These are phyloP conservation scores for Orchestia grillus DNA, from an alignment of 1,140 invertebrate species.

Conservation along the genomic window DNA sequence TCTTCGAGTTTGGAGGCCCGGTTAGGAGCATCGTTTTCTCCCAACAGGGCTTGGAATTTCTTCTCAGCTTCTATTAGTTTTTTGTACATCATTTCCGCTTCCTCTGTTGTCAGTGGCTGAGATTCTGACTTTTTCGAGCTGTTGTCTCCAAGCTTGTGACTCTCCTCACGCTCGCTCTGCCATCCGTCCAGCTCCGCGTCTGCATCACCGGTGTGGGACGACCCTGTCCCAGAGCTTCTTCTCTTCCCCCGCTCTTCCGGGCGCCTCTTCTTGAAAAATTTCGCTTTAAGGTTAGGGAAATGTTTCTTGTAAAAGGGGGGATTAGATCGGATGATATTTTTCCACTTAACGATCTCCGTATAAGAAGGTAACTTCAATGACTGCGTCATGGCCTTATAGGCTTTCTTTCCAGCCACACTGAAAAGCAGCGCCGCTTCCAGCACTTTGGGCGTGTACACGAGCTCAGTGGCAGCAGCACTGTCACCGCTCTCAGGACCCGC, in stretches of 20 bases:
- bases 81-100: constrained; percentile 22
- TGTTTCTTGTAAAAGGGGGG: constrained; percentile 15
- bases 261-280: constrained; percentile 38
- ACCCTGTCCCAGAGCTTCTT: background rate
- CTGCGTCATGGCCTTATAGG: constrained; percentile 34
- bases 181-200: background rate
- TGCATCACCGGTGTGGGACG: background rate
- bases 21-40: background rate
- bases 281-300: constrained; percentile 26
- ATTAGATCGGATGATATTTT: constrained; percentile 31
- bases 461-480: background rate
- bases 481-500: background rate
- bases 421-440: constrained; percentile 34
- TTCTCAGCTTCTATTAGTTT: background rate
- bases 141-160: background rate
- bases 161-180: background rate
- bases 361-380: constrained; percentile 26
- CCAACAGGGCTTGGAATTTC: background rate
- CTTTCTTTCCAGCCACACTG: constrained; percentile 39
- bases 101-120: background rate
- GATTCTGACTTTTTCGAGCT: constrained; percentile 12
- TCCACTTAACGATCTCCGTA: constrained; percentile 24
- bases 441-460: constrained; percentile 43
- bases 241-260: constrained; percentile 7
- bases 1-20: background rate